Percentiles rank a stretch among this genome's conserved stretches.
These are phyloP conservation scores for Xiphophorus birchmanni DNA, from an alignment of 2,797 vertebrate species.

Conservation along the genomic window DNA sequence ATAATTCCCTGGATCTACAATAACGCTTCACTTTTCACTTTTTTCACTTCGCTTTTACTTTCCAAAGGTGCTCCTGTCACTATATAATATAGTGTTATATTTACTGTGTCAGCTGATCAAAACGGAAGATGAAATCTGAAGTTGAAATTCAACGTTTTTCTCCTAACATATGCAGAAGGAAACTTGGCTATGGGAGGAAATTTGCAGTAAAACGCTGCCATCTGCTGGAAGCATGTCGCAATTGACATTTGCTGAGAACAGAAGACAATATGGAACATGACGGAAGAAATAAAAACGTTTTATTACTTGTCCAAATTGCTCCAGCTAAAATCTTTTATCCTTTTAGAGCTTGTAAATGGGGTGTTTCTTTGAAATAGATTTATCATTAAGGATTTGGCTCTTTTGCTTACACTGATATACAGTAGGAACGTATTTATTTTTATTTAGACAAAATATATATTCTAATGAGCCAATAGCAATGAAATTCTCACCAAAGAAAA, in stretches of 20 bases:
- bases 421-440: too few species aligned
- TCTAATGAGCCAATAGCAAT: too few species aligned
- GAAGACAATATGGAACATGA: slow-evolving; percentile 19
- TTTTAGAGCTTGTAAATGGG: not conserved
- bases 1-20: slow-evolving; percentile 59
- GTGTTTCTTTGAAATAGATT: not conserved
- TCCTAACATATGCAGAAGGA: not conserved
- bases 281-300: not conserved
- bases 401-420: not conserved
- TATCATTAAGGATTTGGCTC: not conserved
- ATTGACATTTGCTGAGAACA: slow-evolving; percentile 20
- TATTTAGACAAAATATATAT: too few species aligned
- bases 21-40: slow-evolving; percentile 16
- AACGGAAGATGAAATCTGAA: not conserved
- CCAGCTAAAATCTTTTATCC: not conserved
- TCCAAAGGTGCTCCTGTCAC: slow-evolving; percentile 24
- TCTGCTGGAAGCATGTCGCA: slow-evolving; percentile 43
- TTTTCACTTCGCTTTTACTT: too few species aligned
- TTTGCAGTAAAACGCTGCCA: slow-evolving; percentile 49
- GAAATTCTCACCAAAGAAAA: not conserved
- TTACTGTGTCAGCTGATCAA: slow-evolving; percentile 6
- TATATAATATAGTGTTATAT: slow-evolving; percentile 26
- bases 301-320: not conserved
- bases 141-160: not conserved
- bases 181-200: not conserved